Conservation (phyloP, 2,113 vertebrate genomes). For the Craseonycteris thonglongyai region DNA sequence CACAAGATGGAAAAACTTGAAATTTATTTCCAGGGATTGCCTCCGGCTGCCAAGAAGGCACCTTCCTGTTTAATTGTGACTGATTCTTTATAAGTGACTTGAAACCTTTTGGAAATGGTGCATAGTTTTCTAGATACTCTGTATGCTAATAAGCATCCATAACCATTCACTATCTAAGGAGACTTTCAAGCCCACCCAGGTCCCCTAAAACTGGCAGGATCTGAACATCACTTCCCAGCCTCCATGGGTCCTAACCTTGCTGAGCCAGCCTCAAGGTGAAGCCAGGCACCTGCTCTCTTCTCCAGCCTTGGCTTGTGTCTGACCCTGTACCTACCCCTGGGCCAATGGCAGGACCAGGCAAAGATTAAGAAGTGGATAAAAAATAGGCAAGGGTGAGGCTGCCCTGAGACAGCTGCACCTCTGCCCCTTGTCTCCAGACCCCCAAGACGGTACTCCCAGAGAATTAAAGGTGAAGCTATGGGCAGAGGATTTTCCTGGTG, state of each 20-base stretch:
- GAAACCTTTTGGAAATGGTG: not conserved
- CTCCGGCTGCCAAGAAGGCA: not conserved
- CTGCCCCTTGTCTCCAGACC: not conserved
- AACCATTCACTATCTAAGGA: not conserved
- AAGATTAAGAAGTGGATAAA: not conserved
- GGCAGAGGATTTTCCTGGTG: not conserved
- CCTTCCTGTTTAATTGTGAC: slow-evolving; percentile 16
- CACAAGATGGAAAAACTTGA: slow-evolving; percentile 40
- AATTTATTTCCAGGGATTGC: not conserved
- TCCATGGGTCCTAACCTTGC: not conserved
- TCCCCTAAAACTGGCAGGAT: not conserved
- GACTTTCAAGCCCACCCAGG: not conserved
- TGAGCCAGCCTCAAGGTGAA: not conserved
- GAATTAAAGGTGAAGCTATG: not conserved
- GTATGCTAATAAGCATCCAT: not conserved
- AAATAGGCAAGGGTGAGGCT: not conserved
- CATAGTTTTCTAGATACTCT: not conserved
- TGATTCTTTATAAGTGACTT: not conserved
- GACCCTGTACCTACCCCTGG: not conserved
- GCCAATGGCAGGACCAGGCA: not conserved
- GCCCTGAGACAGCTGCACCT: not conserved
- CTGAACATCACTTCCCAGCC: not conserved
- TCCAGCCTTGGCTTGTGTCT: not conserved
- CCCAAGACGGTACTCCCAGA: not conserved
- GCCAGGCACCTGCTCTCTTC: not conserved